Base-by-base conservation (phyloP, 2,797 vertebrate species). In the Sebastolobus altivelis region DNA sequence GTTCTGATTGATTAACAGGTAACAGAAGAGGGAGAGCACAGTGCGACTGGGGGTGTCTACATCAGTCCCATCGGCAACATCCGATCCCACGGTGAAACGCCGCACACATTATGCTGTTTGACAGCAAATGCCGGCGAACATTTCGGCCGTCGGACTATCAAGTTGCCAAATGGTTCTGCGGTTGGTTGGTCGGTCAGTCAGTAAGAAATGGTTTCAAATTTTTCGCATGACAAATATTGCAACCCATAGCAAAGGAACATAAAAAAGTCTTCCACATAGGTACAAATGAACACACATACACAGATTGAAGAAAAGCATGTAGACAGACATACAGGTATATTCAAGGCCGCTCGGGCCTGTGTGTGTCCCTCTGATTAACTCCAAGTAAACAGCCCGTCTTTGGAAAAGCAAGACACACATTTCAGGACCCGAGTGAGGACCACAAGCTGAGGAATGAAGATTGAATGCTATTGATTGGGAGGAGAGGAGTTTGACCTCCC, bases 1-100 rank as follows among this genome's bases (percentile, higher is more conserved):
- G 94, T 95, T 96, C 95, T 96, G 95, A 96, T 96, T 96, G 95
- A 95, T 95, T 95, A 94, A 96, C 95, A 95, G 95, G 95, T 95
- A 95, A 95, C 93, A 95, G 94, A 95, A 94, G 94, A 95, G 95
- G 94, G 95, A 95, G 95, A 95, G 94, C 94, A 95, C 95, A 96
- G 95, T 95, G 95, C 92, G 95, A 95, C 93, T 95, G 94, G 94
- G 94, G 93, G 93, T 91, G 91, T 94, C 92, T 88, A 92, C 87
- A 84, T 80, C 93, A 92, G 93, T 84, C 90, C 92, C 89, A 80
- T 80, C 55, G 85, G 84, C 90, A 91, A 88, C 89, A 79, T 84
- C 75, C 35, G 22, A 72, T 84, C 92, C 92, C 79, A 82, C 80
- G 6, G 72, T 65, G 83, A 91, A 93, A 92, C 77, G 86, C 80